Evolutionary conservation across 2,113 vertebrate species (phyloP).

Genomic region (Myocastor coypus): DNA sequence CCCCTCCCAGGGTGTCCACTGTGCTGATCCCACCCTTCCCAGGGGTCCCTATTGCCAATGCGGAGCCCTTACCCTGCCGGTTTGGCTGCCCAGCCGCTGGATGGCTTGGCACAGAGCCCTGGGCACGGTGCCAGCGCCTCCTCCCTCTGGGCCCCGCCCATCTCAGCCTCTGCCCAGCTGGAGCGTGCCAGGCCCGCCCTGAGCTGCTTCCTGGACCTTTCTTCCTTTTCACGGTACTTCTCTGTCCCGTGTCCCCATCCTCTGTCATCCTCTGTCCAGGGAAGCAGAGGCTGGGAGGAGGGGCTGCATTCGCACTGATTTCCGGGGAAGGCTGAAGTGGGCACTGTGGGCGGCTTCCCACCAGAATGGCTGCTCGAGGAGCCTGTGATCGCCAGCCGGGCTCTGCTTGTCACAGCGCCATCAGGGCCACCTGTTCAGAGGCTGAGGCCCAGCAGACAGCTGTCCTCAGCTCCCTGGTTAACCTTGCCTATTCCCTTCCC

Average conservation of each 20-base stretch:
- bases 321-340: background rate
- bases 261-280: background rate
- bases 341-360: background rate
- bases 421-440: background rate
- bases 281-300: constrained; percentile 14
- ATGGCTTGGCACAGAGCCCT: constrained; percentile 78
- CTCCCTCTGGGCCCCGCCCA: constrained; percentile 69
- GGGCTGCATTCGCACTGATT: background rate
- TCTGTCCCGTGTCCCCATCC: background rate
- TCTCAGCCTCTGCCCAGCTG: constrained; percentile 72
- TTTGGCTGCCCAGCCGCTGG: constrained; percentile 75
- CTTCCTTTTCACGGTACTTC: too few relatives aligned
- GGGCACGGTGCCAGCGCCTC: constrained; percentile 78
- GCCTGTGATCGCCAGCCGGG: background rate
- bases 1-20: background rate
- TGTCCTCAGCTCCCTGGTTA: too few relatives aligned
- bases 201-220: constrained; percentile 54
- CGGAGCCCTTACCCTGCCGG: background rate
- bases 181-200: constrained; percentile 77
- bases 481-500: background rate
- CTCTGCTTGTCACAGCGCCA: background rate
- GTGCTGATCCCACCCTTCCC: background rate
- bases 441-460: background rate
- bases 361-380: background rate
- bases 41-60: background rate